Evolutionary conservation across 2,113 vertebrate genomes (phyloP).

Genomic region (Nothocercus julius): DNA sequence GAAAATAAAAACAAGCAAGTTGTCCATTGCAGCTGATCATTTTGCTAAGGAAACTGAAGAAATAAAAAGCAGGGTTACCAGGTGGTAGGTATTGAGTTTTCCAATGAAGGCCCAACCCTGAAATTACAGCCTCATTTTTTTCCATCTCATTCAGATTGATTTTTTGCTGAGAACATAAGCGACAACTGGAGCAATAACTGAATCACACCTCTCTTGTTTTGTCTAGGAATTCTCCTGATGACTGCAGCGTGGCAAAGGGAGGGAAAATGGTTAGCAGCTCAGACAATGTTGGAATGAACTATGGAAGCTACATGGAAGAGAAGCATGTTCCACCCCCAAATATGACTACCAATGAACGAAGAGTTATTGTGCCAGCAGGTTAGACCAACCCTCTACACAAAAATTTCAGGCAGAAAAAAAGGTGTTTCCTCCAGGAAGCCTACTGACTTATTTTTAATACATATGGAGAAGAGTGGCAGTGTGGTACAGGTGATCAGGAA

Average conservation of each 20-base stretch:
- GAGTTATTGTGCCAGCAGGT: slow-evolving; percentile 92
- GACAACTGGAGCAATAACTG: not conserved
- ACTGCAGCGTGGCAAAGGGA: slow-evolving; percentile 84
- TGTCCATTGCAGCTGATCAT: not conserved
- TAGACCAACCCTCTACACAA: slow-evolving; percentile 26
- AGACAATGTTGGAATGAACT: slow-evolving; percentile 82
- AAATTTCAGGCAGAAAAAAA: not conserved
- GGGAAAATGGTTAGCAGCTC: slow-evolving; percentile 82
- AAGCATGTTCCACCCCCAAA: slow-evolving; percentile 87
- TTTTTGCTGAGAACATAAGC: not conserved
- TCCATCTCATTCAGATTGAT: not conserved
- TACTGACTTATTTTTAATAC: not conserved
- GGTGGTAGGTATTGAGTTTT: not conserved
- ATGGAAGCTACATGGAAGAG: slow-evolving; percentile 88
- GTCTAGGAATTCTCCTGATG: slow-evolving; percentile 85
- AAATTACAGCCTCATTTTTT: not conserved
- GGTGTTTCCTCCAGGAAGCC: not conserved
- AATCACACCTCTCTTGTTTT: not conserved
- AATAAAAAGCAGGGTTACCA: not conserved
- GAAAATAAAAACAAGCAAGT: not conserved
- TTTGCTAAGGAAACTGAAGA: not conserved
- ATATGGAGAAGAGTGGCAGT: not conserved
- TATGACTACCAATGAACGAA: slow-evolving; percentile 87
- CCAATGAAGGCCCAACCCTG: not conserved
- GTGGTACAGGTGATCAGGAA: not conserved